Base-by-base conservation (phyloP, 2,888 invertebrate genomes). In the Ethmia dodecea region DNA sequence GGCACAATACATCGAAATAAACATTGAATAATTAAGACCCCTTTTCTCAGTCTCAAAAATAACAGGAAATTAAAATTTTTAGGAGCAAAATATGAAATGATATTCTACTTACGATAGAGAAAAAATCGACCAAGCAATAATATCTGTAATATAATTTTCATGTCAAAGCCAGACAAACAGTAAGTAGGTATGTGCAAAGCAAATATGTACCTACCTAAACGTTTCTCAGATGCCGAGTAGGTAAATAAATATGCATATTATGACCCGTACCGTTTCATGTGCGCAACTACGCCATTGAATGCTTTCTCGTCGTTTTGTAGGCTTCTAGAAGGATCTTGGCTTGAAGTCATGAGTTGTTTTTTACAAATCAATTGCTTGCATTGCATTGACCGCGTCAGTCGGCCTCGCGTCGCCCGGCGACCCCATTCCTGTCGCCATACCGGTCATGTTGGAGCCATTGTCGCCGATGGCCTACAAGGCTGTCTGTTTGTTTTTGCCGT, bases 391-490 rank as follows among this genome's bases (percentile, higher is more conserved):
- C 65, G 60, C 49, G 55, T 55, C 47, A 35, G 42, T 37, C 49
- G 62, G 55, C 74, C 71, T 72, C 65, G 66, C n/a, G n/a, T n/a
- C n/a, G n/a, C n/a, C 50, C 27, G 38, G 45, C 68, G 79, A 71
- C 81, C 79, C 67, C 76, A 81, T 79, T 79, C 75, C 59, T 55
- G 55, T 47, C 52, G 62, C 79, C 76, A 70, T 78, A 71, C 69
- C 58, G 49, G 73, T 68, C 58, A 46, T 54, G 56, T 56, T 55
- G 55, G 49, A 60, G 52, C 52, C 62, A 66, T 67, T 71, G 69
- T 62, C 56, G 52, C 52, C 58, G 57, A 55, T 58, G 49, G 46
- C 54, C 52, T 44, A 45, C 56, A 67, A 59, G 59, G 40, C 45
- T 51, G 36, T 10, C 40, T 37, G 36, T 45, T 50, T 49, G 47